These are phyloP conservation scores for Limosa lapponica DNA, from an alignment of 2,797 vertebrate species.

Conservation along the genomic window DNA sequence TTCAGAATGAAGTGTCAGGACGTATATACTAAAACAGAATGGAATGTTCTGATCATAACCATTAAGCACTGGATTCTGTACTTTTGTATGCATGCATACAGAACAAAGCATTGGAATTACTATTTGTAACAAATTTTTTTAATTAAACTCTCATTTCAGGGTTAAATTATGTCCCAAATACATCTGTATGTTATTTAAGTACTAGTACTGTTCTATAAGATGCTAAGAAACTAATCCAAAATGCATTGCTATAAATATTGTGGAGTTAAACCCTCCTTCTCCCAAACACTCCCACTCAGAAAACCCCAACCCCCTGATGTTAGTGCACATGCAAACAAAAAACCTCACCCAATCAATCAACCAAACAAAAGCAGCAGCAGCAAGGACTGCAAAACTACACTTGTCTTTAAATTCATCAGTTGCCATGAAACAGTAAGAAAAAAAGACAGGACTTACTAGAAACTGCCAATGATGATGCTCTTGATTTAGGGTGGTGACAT, in stretches of 20 bases:
- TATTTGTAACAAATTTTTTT: background rate
- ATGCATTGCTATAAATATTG: rapidly evolving
- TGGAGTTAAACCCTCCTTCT: background rate
- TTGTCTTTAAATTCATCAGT: background rate
- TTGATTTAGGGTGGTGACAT: slow-evolving; percentile 71
- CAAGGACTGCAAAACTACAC: background rate
- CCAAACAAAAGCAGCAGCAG: background rate
- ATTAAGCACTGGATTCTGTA: background rate
- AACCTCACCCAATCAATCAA: background rate
- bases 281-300: background rate
- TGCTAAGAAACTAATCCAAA: background rate
- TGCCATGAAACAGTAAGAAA: background rate
- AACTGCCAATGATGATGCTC: slow-evolving; percentile 70
- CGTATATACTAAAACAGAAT: too few relatives aligned
- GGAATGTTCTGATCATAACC: background rate
- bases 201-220: rapidly evolving
- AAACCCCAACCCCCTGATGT: background rate
- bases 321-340: background rate
- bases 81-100: background rate
- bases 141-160: background rate
- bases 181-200: background rate
- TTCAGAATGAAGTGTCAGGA: background rate
- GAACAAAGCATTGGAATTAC: background rate
- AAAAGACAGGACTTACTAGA: slow-evolving; percentile 74
- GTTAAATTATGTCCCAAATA: background rate